phyloP scores from a whole-genome alignment of 2,797 vertebrate species.

The Sparidentex hasta region DNA sequence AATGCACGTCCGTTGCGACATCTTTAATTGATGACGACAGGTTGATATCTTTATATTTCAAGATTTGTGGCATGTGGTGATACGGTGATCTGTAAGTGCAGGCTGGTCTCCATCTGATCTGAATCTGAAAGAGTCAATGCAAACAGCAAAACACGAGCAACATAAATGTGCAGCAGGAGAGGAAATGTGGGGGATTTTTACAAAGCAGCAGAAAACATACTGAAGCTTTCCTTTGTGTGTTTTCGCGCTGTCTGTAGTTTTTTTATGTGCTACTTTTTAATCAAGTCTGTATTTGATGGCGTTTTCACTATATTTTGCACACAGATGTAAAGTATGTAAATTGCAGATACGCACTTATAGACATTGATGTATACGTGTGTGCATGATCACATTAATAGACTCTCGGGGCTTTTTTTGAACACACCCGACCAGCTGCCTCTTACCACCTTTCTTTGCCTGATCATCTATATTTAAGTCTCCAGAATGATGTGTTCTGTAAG shows the following conservation, averaged over 20 bases:
- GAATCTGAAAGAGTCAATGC: neutral
- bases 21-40: neutral
- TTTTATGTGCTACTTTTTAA: neutral
- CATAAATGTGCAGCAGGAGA: neutral
- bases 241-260: neutral
- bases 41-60: constrained; percentile 14
- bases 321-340: neutral
- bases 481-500: neutral
- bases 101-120: neutral
- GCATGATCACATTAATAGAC: neutral
- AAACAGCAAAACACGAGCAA: neutral
- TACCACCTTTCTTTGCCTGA: neutral
- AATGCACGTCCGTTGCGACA: neutral
- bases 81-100: constrained; percentile 2
- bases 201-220: neutral
- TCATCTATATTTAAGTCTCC: neutral
- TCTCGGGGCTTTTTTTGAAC: neutral
- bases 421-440: neutral
- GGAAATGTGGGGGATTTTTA: neutral
- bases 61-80: neutral
- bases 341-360: neutral
- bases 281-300: neutral
- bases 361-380: neutral
- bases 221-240: neutral
- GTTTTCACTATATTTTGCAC: neutral